Evolutionary conservation across 2,797 vertebrate species (phyloP).

Genomic region (Morelia viridis): DNA sequence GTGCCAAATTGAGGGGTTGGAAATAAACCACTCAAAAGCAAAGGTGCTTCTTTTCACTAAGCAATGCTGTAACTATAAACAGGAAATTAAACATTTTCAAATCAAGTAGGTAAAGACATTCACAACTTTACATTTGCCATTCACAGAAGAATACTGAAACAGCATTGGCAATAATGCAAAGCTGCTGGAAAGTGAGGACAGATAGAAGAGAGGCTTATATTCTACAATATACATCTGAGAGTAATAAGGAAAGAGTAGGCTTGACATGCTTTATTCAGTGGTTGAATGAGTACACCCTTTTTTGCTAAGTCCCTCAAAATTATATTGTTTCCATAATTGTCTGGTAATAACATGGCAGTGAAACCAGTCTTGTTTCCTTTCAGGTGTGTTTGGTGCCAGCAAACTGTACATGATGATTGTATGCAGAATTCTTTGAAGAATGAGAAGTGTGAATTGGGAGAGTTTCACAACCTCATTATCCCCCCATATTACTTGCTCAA

Average conservation of each 20-base stretch:
- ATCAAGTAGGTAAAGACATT: too few species aligned
- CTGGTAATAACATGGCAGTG: background rate
- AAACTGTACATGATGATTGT: slow-evolving; percentile 91
- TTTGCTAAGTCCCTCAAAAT: background rate
- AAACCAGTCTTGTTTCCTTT: slow-evolving; percentile 20
- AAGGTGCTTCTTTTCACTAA: too few species aligned
- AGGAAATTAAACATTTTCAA: too few species aligned
- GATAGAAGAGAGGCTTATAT: background rate
- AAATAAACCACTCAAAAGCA: too few species aligned
- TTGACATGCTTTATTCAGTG: background rate
- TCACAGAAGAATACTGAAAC: background rate
- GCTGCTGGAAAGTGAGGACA: background rate
- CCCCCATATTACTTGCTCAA: slow-evolving; percentile 88
- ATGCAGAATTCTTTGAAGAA: slow-evolving; percentile 72
- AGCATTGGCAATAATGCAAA: background rate
- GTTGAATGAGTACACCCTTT: background rate
- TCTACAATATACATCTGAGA: background rate
- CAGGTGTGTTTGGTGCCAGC: slow-evolving; percentile 97
- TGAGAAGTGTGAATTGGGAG: slow-evolving; percentile 86
- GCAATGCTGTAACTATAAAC: too few species aligned
- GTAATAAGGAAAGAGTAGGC: background rate
- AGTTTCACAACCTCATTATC: slow-evolving; percentile 91
- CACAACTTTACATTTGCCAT: background rate
- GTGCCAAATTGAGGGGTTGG: too few species aligned
- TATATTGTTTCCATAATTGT: background rate